Evolutionary conservation across 2,113 vertebrate genomes (phyloP).

Genomic region (Leucoraja erinaceus): DNA sequence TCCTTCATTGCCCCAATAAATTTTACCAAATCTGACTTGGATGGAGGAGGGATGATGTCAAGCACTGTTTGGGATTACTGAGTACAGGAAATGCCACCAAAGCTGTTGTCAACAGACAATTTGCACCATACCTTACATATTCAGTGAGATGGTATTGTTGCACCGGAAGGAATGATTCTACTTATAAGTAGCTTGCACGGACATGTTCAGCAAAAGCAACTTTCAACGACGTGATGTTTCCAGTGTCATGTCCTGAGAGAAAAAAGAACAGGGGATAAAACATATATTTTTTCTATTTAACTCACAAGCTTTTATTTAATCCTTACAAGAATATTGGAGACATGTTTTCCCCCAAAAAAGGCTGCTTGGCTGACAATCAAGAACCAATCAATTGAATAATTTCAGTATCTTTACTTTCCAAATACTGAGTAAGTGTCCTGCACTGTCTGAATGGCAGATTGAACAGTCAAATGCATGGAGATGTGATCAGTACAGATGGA

Average conservation of each 20-base stretch:
- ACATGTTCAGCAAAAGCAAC: not conserved
- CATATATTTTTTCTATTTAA: not conserved
- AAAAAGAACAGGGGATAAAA: not conserved
- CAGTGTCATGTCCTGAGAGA: not conserved
- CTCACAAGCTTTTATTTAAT: not conserved
- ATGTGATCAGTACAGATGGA: not conserved
- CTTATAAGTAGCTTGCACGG: not conserved
- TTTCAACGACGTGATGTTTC: not conserved
- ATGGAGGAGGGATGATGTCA: not conserved
- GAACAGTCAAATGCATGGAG: too few species aligned
- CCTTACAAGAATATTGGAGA: not conserved
- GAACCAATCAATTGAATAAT: not conserved
- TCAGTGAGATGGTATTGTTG: not conserved
- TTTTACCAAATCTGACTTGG: not conserved
- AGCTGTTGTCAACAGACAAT: not conserved
- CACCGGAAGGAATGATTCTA: not conserved
- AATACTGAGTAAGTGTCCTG: not conserved
- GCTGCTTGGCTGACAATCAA: not conserved
- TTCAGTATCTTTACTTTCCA: not conserved
- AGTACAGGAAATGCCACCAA: not conserved
- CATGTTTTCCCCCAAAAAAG: not conserved
- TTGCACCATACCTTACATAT: not conserved
- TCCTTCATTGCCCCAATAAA: not conserved
- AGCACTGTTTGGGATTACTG: not conserved
- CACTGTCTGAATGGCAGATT: not conserved